Evolutionary conservation across 2,888 invertebrate species (phyloP).

Genomic region (Eristalis tenax): DNA sequence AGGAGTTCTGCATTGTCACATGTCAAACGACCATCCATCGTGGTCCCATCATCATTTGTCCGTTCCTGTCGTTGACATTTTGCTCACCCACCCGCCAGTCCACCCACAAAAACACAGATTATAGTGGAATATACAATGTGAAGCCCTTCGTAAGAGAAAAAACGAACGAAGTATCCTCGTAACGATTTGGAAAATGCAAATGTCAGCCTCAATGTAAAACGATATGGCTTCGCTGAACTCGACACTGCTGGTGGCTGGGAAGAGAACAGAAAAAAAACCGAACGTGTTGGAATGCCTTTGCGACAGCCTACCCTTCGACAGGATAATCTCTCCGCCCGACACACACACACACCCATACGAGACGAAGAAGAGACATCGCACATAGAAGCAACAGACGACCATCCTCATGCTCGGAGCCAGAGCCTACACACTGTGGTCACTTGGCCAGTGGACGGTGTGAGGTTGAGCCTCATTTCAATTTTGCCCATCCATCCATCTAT

Average conservation of each 20-base stretch:
- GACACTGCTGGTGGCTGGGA: background rate
- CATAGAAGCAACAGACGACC: background rate
- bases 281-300: constrained; percentile 55
- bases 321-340: constrained; percentile 2
- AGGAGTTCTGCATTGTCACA: constrained; percentile 17
- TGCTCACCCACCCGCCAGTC: background rate
- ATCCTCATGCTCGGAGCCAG: no score
- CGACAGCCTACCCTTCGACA: constrained; percentile 36
- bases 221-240: constrained; percentile 50
- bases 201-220: constrained; percentile 63
- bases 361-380: constrained; percentile 14
- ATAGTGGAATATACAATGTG: background rate
- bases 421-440: constrained; percentile 52
- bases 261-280: background rate
- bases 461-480: constrained; percentile 66
- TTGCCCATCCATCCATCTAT: constrained; percentile 57
- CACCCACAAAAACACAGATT: constrained; percentile 27
- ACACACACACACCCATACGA: constrained; percentile 1
- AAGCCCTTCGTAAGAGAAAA: constrained; percentile 22
- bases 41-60: constrained; percentile 38
- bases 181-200: constrained; percentile 71
- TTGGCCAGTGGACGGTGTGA: constrained; percentile 10
- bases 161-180: constrained; percentile 19
- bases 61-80: constrained; percentile 46
- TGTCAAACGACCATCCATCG: constrained; percentile 50